Conservation (phyloP, 2,113 vertebrate species). For the Mus spicilegus region DNA sequence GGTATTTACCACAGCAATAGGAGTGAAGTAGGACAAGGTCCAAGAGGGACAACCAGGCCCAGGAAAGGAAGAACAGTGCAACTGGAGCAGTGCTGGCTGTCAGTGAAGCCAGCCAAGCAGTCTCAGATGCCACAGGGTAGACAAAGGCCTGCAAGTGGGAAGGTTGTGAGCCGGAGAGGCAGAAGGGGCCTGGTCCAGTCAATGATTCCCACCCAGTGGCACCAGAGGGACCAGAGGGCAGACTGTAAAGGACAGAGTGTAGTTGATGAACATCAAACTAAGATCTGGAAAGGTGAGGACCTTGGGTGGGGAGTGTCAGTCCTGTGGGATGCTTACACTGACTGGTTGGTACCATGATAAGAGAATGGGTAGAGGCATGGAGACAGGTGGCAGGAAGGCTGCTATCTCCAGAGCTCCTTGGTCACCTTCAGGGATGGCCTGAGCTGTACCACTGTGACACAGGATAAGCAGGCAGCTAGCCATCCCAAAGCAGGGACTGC, state of each 20-base stretch:
- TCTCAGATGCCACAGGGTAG: too few relatives aligned
- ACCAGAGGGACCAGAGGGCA: neutral
- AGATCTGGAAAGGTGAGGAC: neutral
- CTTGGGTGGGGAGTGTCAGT: neutral
- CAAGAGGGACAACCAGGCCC: neutral
- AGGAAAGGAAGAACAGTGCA: neutral
- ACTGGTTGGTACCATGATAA: neutral
- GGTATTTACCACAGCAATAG: neutral
- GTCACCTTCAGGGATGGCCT: neutral
- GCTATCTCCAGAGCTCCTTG: neutral
- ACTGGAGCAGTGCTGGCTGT: neutral
- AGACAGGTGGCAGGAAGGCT: neutral
- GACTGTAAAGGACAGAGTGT: neutral
- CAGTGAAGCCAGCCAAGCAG: neutral
- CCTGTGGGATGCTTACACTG: neutral
- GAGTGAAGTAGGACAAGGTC: neutral
- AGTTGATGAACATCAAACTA: too few relatives aligned
- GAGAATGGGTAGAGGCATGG: neutral
- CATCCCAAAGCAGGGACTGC: neutral
- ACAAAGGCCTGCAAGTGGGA: neutral
- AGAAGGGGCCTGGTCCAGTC: neutral
- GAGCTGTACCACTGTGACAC: neutral
- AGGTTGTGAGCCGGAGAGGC: fast-evolving
- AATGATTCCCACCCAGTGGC: neutral
- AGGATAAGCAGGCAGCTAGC: neutral